A percentile compares a stretch with the other conserved stretches of the same genome.
Evolutionary conservation across 2,113 vertebrate genomes (phyloP).

Genomic region (Mola mola): DNA sequence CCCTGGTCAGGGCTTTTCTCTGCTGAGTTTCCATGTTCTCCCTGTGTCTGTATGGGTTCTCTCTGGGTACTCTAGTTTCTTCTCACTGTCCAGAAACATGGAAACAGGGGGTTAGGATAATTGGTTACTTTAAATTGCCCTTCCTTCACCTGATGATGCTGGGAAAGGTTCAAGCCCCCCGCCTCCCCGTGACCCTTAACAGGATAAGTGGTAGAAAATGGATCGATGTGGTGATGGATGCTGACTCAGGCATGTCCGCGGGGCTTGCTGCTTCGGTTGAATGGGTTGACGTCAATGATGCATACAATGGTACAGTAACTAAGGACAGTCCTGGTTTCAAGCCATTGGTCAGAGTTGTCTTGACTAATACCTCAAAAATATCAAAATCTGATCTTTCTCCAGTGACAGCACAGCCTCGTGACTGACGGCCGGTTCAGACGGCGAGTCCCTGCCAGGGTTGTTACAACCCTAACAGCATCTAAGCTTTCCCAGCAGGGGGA

Average conservation of each 20-base stretch:
- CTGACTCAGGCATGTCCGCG: neutral
- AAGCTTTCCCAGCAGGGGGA: slow-evolving; percentile 27
- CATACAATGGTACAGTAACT: neutral
- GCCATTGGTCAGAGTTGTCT: neutral
- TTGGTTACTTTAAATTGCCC: too few relatives aligned
- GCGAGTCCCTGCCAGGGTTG: slow-evolving; percentile 31
- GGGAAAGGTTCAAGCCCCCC: too few relatives aligned
- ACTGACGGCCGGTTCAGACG: slow-evolving; percentile 19
- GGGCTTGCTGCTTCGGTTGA: neutral
- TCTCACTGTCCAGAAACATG: too few relatives aligned
- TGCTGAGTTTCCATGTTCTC: too few relatives aligned
- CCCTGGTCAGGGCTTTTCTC: too few relatives aligned
- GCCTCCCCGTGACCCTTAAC: too few relatives aligned
- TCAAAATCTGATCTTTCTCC: neutral
- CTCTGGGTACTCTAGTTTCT: too few relatives aligned
- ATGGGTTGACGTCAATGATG: slow-evolving; percentile 3
- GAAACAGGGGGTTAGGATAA: too few relatives aligned
- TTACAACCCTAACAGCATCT: slow-evolving; percentile 45
- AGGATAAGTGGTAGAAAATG: too few relatives aligned
- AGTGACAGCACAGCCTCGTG: neutral
- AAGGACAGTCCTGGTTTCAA: slow-evolving; percentile 1
- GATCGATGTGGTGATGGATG: too few relatives aligned
- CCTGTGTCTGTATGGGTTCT: too few relatives aligned
- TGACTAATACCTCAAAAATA: slow-evolving; percentile 4
- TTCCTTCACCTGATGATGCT: too few relatives aligned